Conservation (phyloP, 35 echinoderm and acorn worm species). For the Lytechinus pictus region DNA sequence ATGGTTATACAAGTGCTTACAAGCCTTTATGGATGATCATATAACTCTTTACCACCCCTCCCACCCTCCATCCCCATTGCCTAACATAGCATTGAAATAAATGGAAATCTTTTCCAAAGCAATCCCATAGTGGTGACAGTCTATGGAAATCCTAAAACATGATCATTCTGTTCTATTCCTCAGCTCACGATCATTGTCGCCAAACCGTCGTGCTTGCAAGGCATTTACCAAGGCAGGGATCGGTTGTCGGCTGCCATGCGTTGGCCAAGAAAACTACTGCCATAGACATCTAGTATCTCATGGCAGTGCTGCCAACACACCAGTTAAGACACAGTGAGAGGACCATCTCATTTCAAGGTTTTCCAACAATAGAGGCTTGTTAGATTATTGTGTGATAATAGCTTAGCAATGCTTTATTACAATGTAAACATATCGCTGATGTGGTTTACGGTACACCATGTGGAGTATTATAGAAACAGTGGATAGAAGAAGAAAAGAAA, state of each 20-base stretch:
- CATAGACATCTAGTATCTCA: slow-evolving; percentile 36
- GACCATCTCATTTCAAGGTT: background rate
- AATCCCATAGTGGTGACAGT: background rate
- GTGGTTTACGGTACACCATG: too few relatives aligned
- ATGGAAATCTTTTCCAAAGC: background rate
- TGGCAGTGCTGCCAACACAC: background rate
- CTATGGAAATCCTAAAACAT: background rate
- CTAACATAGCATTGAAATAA: too few relatives aligned
- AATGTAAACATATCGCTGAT: too few relatives aligned
- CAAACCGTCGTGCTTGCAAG: slow-evolving; percentile 53
- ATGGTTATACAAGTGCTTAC: too few relatives aligned
- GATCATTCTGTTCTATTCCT: background rate
- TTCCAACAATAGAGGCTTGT: background rate
- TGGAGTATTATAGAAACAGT: too few relatives aligned
- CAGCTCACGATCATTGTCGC: slow-evolving; percentile 51
- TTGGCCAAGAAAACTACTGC: slow-evolving; percentile 45
- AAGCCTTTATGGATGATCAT: too few relatives aligned
- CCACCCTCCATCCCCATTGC: too few relatives aligned
- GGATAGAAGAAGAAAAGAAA: too few relatives aligned
- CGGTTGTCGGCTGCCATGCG: slow-evolving; percentile 44
- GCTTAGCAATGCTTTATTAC: too few relatives aligned
- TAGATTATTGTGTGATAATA: too few relatives aligned
- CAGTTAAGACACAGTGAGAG: background rate
- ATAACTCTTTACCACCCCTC: too few relatives aligned
- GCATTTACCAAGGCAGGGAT: slow-evolving; percentile 62